Percentiles rank a stretch among this genome's conserved stretches.
These are phyloP conservation scores for Carassius auratus DNA, from an alignment of 2,113 vertebrate genomes.

Conservation along the genomic window DNA sequence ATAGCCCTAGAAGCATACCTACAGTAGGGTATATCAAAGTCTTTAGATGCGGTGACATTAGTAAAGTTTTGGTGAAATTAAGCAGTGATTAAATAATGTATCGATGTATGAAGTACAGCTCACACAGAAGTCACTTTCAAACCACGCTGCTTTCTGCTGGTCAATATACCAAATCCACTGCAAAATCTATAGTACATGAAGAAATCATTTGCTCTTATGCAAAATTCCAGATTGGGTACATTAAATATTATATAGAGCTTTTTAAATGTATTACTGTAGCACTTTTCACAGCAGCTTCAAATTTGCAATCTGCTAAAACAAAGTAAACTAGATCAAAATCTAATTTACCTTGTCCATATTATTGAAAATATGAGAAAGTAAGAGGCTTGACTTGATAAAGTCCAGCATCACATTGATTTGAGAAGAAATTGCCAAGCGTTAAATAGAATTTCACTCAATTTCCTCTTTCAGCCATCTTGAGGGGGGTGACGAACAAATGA, in stretches of 20 bases:
- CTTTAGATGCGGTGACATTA: no score
- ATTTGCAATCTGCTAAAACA: neutral
- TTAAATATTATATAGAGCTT: no score
- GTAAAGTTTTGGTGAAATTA: no score
- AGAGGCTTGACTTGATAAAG: slow-evolving; percentile 14
- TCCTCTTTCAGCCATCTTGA: slow-evolving; percentile 45
- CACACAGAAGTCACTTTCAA: no score
- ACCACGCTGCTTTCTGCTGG: slow-evolving; percentile 7
- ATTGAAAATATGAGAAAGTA: neutral
- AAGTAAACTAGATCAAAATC: neutral
- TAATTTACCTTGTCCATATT: neutral
- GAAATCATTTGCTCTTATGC: no score
- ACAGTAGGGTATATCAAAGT: no score
- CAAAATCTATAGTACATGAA: no score
- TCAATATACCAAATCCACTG: slow-evolving; percentile 46
- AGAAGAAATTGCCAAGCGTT: slow-evolving; percentile 45
- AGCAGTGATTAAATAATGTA: no score
- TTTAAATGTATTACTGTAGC: neutral
- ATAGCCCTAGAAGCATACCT: no score
- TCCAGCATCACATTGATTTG: slow-evolving; percentile 45
- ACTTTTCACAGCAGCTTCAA: slow-evolving; percentile 12
- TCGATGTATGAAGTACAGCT: no score
- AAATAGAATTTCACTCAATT: slow-evolving; percentile 57
- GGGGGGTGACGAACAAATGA: neutral
- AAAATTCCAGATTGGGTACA: no score